Evolutionary conservation across 2,888 invertebrate genomes (phyloP).

Genomic region (Dinocampus coccinellae): DNA sequence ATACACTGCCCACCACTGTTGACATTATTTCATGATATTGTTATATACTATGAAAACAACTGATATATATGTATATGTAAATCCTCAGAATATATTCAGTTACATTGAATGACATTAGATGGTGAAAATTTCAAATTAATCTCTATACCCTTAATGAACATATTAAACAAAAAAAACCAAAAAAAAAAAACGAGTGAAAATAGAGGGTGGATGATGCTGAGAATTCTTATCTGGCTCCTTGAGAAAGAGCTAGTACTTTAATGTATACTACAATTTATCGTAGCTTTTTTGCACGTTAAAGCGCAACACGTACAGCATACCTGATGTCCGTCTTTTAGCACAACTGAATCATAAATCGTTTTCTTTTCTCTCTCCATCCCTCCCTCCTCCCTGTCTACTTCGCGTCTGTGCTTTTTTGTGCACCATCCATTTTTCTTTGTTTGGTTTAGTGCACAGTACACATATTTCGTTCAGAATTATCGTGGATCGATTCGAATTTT

Average conservation of each 20-base stretch:
- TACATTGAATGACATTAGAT: too few species aligned
- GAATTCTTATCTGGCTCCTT: conserved; percentile 37
- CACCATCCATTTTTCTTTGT: conserved; percentile 17
- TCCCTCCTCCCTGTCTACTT: conserved; percentile 36
- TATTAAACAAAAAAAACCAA: too few species aligned
- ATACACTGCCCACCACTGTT: too few species aligned
- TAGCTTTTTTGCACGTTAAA: conserved; percentile 62
- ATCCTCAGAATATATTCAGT: too few species aligned
- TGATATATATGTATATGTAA: too few species aligned
- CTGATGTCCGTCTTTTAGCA: conserved; percentile 56
- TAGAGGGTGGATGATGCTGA: too few species aligned
- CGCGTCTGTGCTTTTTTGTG: conserved; percentile 29
- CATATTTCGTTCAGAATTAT: neutral
- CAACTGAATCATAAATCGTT: conserved; percentile 61
- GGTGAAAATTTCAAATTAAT: too few species aligned
- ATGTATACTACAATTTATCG: conserved; percentile 60
- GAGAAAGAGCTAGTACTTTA: conserved; percentile 43
- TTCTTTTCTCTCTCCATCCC: too few species aligned
- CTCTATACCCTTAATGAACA: too few species aligned
- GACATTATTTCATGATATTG: too few species aligned
- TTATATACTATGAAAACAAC: too few species aligned
- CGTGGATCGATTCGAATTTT: neutral
- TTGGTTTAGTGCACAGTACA: neutral
- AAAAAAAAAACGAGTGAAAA: too few species aligned
- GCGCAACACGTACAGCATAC: conserved; percentile 58